Percentiles rank a stretch among this genome's conserved stretches.
Conservation (phyloP, 2,113 vertebrate species). For the Siniperca chuatsi region DNA sequence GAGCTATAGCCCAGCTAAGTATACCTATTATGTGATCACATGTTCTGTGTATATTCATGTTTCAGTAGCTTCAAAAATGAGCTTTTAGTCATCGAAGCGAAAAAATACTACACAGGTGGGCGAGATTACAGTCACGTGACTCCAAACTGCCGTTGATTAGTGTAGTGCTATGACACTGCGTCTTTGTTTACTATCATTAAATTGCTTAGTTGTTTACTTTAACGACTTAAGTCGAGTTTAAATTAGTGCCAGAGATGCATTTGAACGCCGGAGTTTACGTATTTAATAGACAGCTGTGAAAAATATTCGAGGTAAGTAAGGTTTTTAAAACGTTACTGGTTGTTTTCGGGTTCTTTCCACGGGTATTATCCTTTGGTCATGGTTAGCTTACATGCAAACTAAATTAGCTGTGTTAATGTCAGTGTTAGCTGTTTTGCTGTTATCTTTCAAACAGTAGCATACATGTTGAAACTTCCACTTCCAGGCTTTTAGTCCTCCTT, state of each 20-base stretch:
- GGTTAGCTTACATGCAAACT: no score
- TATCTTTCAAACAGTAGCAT: no score
- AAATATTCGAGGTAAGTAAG: neutral
- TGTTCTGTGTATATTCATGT: neutral
- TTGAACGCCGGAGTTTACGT: neutral
- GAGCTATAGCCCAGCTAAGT: neutral
- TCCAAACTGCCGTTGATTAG: neutral
- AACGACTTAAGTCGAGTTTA: neutral
- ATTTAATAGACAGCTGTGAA: neutral
- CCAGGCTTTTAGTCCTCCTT: neutral
- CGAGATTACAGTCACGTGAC: constrained; percentile 21
- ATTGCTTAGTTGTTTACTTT: neutral
- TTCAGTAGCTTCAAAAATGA: neutral
- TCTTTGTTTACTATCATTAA: neutral
- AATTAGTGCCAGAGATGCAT: neutral
- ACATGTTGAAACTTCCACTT: neutral
- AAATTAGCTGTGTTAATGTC: neutral
- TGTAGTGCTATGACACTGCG: neutral
- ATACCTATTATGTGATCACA: neutral
- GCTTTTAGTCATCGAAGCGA: neutral
- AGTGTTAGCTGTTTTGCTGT: neutral
- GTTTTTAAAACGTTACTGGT: neutral
- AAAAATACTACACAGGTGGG: neutral
- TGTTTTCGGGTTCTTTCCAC: neutral
- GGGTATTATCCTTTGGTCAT: neutral